Evolutionary conservation across 2,797 vertebrate genomes (phyloP).

Genomic region (Enteromius anoplus): DNA sequence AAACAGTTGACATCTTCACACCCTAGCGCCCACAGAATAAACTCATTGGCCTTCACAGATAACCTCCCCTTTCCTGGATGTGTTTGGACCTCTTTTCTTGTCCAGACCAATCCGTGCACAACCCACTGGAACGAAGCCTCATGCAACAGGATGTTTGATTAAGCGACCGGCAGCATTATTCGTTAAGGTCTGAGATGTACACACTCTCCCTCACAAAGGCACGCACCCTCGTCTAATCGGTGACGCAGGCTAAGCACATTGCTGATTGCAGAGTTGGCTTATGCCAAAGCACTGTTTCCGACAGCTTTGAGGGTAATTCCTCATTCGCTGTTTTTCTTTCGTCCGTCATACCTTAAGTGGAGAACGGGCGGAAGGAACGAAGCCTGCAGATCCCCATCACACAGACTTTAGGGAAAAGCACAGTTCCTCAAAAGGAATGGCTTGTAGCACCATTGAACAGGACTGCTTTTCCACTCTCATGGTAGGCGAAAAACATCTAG

Average conservation of each 20-base stretch:
- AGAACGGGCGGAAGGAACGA: constrained; percentile 52
- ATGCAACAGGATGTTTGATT: constrained; percentile 51
- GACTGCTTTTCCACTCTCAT: constrained; percentile 65
- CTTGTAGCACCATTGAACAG: constrained; percentile 51
- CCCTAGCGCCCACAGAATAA: constrained; percentile 43
- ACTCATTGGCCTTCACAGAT: constrained; percentile 17
- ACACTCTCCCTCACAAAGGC: constrained; percentile 30
- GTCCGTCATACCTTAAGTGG: constrained; percentile 47
- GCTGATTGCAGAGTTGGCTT: constrained; percentile 69
- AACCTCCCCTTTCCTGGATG: constrained; percentile 40
- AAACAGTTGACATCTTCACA: constrained; percentile 20
- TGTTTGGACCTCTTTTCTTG: constrained; percentile 44
- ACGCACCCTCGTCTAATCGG: constrained; percentile 63
- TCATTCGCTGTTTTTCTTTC: constrained; percentile 65
- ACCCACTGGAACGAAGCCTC: constrained; percentile 47
- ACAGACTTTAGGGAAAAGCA: constrained; percentile 61
- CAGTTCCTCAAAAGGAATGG: constrained; percentile 57
- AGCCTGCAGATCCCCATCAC: constrained; percentile 48
- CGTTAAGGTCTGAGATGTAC: constrained; percentile 47
- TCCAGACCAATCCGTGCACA: constrained; percentile 51
- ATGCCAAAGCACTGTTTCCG: constrained; percentile 70
- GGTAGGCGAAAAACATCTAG: constrained; percentile 54
- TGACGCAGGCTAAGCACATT: constrained; percentile 58
- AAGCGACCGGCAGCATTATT: constrained; percentile 40
- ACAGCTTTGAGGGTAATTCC: constrained; percentile 63